Conservation (phyloP, 1,140 invertebrate species). For the Lysiphlebus fabarum region DNA sequence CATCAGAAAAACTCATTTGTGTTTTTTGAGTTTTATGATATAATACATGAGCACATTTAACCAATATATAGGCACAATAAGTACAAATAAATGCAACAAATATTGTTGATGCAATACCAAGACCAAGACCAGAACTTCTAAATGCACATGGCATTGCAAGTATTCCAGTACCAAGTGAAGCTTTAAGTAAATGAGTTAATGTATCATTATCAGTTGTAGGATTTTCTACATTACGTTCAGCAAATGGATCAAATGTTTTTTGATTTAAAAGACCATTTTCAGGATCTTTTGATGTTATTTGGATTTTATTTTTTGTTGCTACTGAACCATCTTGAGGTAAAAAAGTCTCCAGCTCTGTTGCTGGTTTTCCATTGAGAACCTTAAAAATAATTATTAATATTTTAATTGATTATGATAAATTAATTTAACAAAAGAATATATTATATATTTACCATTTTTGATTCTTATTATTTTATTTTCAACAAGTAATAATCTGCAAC, state of each 20-base stretch:
- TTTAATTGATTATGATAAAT: too few species aligned
- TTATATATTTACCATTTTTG: too few species aligned
- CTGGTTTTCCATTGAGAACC: conserved; percentile 34
- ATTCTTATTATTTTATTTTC: too few species aligned
- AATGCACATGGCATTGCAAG: conserved; percentile 87
- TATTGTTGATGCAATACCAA: conserved; percentile 76
- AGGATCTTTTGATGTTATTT: conserved; percentile 52
- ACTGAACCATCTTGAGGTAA: conserved; percentile 61
- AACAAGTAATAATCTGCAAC: too few species aligned
- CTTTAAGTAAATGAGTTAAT: conserved; percentile 80
- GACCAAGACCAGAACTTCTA: conserved; percentile 71
- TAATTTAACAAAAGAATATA: too few species aligned
- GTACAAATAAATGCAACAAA: conserved; percentile 79
- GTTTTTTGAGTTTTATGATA: conserved; percentile 68
- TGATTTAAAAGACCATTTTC: conserved; percentile 54
- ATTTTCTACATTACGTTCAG: conserved; percentile 67
- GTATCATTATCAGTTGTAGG: conserved; percentile 81
- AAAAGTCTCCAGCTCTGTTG: conserved; percentile 65
- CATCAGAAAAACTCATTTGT: conserved; percentile 74
- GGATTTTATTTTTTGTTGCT: conserved; percentile 58
- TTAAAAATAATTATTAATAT: too few species aligned
- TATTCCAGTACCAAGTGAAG: conserved; percentile 87
- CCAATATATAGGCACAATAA: conserved; percentile 80
- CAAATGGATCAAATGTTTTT: conserved; percentile 70
- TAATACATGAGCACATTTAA: conserved; percentile 76